Evolutionary conservation across 2,888 invertebrate genomes (phyloP).

Genomic region (Antitype chi): DNA sequence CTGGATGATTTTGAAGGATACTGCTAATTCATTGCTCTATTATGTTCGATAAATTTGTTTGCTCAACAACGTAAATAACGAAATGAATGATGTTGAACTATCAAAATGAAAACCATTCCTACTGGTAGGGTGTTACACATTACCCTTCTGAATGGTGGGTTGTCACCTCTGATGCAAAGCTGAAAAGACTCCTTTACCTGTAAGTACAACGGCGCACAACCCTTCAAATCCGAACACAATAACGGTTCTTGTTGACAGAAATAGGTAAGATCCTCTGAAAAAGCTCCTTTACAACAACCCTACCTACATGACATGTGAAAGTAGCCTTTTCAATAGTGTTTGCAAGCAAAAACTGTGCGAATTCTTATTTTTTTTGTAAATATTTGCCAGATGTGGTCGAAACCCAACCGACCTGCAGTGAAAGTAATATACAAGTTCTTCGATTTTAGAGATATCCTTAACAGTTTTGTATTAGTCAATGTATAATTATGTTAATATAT

Average conservation of each 20-base stretch:
- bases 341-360: constrained; percentile 20
- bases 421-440: constrained; percentile 44
- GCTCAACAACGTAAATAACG: no score
- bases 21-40: no score
- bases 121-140: no score
- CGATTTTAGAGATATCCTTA: constrained; percentile 35
- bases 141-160: neutral
- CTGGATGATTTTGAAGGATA: no score
- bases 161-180: neutral
- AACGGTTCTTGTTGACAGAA: neutral
- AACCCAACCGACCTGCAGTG: constrained; percentile 23
- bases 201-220: neutral
- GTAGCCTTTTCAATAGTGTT: neutral
- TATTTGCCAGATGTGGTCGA: constrained; percentile 21
- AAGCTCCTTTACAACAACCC: neutral
- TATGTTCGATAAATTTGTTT: no score
- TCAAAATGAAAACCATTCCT: no score
- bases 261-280: neutral
- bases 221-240: neutral
- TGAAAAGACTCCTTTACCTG: neutral
- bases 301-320: neutral
- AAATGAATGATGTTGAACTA: no score
- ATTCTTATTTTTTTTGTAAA: constrained; percentile 40
- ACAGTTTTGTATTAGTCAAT: neutral
- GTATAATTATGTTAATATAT: neutral